A percentile compares a stretch with the other conserved stretches of the same genome.
phyloP scores from a whole-genome alignment of 2,888 invertebrate species.

The Eristalis arbustorum region DNA sequence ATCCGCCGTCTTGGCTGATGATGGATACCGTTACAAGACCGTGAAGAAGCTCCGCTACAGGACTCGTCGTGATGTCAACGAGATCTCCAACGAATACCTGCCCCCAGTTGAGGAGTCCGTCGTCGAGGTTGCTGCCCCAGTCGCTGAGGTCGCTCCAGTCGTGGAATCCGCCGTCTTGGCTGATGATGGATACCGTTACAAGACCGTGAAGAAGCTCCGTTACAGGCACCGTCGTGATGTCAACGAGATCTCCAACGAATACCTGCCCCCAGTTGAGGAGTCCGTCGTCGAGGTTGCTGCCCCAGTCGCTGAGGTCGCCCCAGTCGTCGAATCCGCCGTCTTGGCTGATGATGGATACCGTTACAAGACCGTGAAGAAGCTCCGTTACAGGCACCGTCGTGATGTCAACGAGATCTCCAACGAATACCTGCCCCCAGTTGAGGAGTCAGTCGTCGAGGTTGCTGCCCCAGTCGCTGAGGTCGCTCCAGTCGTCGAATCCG shows the following conservation, averaged over 20 bases:
- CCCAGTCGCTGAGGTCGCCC: slow-evolving; percentile 21
- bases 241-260: slow-evolving; percentile 72
- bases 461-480: slow-evolving; percentile 29
- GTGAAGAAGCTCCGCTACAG: slow-evolving; percentile 16
- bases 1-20: slow-evolving; percentile 24
- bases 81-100: slow-evolving; percentile 70
- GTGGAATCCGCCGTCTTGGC: slow-evolving; percentile 31
- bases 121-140: slow-evolving; percentile 40
- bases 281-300: slow-evolving; percentile 49
- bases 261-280: slow-evolving; percentile 67
- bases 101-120: slow-evolving; percentile 64
- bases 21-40: slow-evolving; percentile 44
- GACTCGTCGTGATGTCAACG: slow-evolving; percentile 73
- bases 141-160: slow-evolving; percentile 13
- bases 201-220: slow-evolving; percentile 72
- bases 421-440: slow-evolving; percentile 71
- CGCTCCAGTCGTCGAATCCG: slow-evolving; percentile 24
- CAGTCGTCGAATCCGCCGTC: slow-evolving; percentile 37
- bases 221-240: slow-evolving; percentile 72
- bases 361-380: slow-evolving; percentile 74
- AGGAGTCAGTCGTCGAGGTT: slow-evolving; percentile 52
- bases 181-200: slow-evolving; percentile 73
- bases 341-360: slow-evolving; percentile 70
- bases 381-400: slow-evolving; percentile 69
- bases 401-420: slow-evolving; percentile 73